Base-by-base conservation (phyloP, 1,140 invertebrate genomes). In the Arion vulgaris region DNA sequence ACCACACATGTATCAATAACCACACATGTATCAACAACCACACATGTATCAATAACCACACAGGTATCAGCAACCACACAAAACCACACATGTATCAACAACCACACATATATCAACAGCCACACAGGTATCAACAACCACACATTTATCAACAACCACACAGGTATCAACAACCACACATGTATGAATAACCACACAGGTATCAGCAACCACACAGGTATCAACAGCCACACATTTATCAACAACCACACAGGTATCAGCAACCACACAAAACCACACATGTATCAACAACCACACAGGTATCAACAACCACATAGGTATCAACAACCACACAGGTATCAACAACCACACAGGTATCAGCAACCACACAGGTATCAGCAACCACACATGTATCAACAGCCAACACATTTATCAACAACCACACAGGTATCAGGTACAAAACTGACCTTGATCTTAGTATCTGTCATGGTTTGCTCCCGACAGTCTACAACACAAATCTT, bases 371-470 rank as follows among this genome's bases (percentile, higher is more conserved):
- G 51, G 26, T 57, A 23, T 15, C 26, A 57, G n/a, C n/a, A n/a
- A n/a, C n/a, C n/a, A 57, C 2, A 57, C 2, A 19, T 57, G 51
- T 57, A 23, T 15, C 51, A 57, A 19, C 51, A 57, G 26, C 45
- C 19, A 19, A 19, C 51, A 57, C 51, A 57, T 39, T 4, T 13
- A 39, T 39, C 34, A 71, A 45, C 1, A 39, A 39, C 2, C 68
- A 32, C 11, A 4, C 68, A 71, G 32, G 41, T 45, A 45, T 45
- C 41, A 45, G 5, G 15, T 45, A 15, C 41, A 45, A 4, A 0
- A 74, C 69, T 86, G 88, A 94, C 93, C 88, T 93, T 89, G 13
- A 93, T 87, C 71, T 91, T 88, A 32, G 93, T 85, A 53, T 91
- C 87, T 76, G 89, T 90, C 92, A 94, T 92, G 34, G 89, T 89